Evolutionary conservation across 2,888 invertebrate species (phyloP), one percentile per base, ranked within the genome.

Genomic region (Lacanobia wlatinum): DNA sequence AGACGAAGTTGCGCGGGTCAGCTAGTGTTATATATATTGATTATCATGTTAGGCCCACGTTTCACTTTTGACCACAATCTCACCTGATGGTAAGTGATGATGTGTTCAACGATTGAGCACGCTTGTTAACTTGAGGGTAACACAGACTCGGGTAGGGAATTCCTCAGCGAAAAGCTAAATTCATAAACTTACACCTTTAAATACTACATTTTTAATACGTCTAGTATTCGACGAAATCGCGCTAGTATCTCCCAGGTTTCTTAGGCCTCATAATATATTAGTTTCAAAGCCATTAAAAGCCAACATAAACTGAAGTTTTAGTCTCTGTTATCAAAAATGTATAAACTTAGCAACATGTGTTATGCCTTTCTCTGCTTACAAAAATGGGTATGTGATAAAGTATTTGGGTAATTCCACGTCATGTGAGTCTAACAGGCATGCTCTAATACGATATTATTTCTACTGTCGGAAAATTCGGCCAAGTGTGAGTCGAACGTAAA

Each of bases 251-350:
- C 18, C 55, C 14, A 18, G 18, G 23, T 50, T 70, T 70, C 28
- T 48, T 40, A 61, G 23, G 73, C 53, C 53, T 60, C 63, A 53
- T 60, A 52, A 71, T 23, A 62, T 66, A 43, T 77, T 53, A 66
- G 50, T 80, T 73, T 62, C n/a, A 58, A 77, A 77, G 38, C 56
- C 56, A 79, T 65, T 76, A 76, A 65, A 46, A 59, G 58, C 40
- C 14, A 6, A 21, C 16, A 5, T 23, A 23, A 12, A 38, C 65
- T 23, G 16, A 38, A 79, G 48, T 71, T 71, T 59, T 71, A 23
- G 28, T 53, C 38, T 38, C 21, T 23, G 38, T 52, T 48, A 73
- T 74, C 34, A 77, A 80, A 73, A 80, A 77, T 80, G 10, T 67
- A 80, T 62, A n/a, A 53, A 53, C 34, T 50, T 38, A 53, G 53